Evolutionary conservation across 1,140 invertebrate species (phyloP).

Genomic region (Dinoponera quadriceps): DNA sequence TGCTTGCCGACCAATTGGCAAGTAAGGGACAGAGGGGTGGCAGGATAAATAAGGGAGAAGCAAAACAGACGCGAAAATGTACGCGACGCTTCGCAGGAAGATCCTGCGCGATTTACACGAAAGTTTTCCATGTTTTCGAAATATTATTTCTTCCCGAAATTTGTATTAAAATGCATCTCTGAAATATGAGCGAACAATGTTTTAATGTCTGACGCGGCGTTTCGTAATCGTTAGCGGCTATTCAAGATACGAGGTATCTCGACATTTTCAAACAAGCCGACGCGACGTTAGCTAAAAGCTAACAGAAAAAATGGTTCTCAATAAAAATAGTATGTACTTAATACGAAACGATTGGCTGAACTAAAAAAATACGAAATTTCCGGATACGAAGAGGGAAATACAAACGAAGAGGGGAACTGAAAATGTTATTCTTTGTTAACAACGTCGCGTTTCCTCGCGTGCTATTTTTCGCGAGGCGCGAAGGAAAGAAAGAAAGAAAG

Average conservation of each 20-base stretch:
- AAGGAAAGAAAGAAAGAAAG: neutral
- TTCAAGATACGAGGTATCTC: neutral
- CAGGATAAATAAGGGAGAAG: conserved; percentile 35
- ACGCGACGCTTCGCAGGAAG: neutral
- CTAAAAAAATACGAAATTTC: neutral
- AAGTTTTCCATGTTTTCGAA: neutral
- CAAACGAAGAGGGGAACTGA: neutral
- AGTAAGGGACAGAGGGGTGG: neutral
- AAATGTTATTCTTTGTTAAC: conserved; percentile 7
- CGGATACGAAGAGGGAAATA: neutral
- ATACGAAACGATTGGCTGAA: neutral
- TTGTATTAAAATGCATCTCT: conserved; percentile 21
- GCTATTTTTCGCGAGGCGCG: neutral
- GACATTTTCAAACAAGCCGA: conserved; percentile 8
- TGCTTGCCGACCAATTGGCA: conserved; percentile 34
- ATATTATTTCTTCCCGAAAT: conserved; percentile 1
- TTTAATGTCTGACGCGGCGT: neutral
- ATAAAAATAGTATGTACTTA: conserved; percentile 24
- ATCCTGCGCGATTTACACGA: neutral
- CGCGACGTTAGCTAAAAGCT: neutral
- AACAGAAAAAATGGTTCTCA: conserved; percentile 30
- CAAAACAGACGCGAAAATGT: neutral
- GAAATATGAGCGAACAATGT: neutral
- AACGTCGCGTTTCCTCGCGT: conserved; percentile 6
- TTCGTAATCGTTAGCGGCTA: conserved; percentile 6